Conservation (phyloP, 2,888 invertebrate genomes). For the Mylabris sibirica region DNA sequence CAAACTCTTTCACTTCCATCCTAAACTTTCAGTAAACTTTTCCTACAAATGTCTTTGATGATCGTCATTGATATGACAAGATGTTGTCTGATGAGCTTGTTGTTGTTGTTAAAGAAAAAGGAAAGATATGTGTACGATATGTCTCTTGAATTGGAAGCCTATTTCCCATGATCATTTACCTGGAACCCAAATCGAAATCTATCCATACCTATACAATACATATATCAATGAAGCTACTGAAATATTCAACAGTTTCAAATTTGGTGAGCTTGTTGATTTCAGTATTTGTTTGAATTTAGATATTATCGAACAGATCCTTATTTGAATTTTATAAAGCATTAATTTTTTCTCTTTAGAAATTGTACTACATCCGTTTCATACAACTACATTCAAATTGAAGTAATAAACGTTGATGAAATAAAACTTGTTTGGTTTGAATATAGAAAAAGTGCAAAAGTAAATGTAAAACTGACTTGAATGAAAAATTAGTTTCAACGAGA, state of each 20-base stretch:
- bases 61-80: not conserved
- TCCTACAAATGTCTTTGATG: not conserved
- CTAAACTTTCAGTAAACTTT: not conserved
- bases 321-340: not conserved
- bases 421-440: not conserved
- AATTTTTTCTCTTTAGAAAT: not conserved
- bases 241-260: slow-evolving; percentile 9
- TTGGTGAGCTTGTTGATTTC: not conserved
- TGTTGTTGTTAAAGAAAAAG: not conserved
- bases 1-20: not conserved
- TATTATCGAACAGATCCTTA: not conserved
- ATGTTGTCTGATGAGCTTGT: not conserved
- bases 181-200: not conserved
- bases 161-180: not conserved
- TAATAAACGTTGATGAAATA: not conserved
- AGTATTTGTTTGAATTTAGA: not conserved
- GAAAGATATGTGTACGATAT: not conserved
- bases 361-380: not conserved
- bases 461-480: not conserved
- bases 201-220: not conserved
- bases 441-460: not conserved
- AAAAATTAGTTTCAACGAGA: not conserved
- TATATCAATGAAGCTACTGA: not conserved
- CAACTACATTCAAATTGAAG: not conserved
- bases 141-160: not conserved